Evolutionary conservation across 2,113 vertebrate species (phyloP).

Genomic region (Odobenus rosmarus): DNA sequence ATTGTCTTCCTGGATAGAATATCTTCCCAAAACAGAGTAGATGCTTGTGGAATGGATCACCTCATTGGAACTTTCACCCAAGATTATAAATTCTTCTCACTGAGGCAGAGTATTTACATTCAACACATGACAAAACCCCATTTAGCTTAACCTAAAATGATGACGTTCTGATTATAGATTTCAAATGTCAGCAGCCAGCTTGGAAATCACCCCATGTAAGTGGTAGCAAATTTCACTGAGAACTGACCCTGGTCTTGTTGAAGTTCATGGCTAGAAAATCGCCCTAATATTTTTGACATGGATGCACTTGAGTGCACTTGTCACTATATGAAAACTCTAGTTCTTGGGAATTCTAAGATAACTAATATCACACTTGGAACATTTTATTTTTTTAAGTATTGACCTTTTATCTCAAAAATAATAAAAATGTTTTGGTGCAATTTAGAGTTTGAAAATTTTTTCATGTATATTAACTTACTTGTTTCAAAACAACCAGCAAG

Average conservation of each 20-base stretch:
- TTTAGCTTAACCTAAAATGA: background rate
- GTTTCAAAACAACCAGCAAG: background rate
- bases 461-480: background rate
- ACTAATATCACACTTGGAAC: background rate
- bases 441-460: background rate
- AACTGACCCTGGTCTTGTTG: background rate
- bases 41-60: background rate
- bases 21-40: background rate
- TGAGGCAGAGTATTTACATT: background rate
- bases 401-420: slow-evolving; percentile 12
- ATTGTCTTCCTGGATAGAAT: background rate
- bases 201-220: background rate
- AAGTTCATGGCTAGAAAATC: background rate
- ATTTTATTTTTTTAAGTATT: background rate
- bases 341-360: background rate
- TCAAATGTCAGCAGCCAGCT: background rate
- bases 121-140: background rate
- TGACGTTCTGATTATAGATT: background rate
- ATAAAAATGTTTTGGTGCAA: background rate
- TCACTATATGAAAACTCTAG: background rate
- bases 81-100: background rate
- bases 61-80: background rate
- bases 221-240: background rate
- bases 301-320: background rate
- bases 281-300: background rate